phyloP scores from a whole-genome alignment of 1,140 invertebrate species.

The Ips nitidus region DNA sequence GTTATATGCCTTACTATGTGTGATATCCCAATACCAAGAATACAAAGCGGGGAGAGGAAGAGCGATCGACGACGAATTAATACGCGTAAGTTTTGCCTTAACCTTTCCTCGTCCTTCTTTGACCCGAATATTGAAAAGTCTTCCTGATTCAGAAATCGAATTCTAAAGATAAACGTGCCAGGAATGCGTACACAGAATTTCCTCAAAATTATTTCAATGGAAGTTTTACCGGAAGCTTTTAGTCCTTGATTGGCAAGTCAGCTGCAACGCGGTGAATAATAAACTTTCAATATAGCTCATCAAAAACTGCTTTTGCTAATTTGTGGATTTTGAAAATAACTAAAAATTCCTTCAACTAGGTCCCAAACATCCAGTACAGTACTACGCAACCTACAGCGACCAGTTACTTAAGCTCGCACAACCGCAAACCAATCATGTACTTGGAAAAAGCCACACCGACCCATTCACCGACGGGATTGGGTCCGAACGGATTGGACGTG shows the following conservation, averaged over 20 bases:
- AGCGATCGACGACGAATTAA: constrained; percentile 59
- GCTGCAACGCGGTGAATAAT: too few relatives aligned
- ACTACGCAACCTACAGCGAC: constrained; percentile 50
- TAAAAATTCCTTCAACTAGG: constrained; percentile 28
- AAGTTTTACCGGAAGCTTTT: too few relatives aligned
- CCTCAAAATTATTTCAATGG: too few relatives aligned
- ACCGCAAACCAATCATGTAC: constrained; percentile 43
- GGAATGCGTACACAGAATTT: too few relatives aligned
- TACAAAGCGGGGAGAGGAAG: constrained; percentile 72
- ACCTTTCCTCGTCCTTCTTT: too few relatives aligned
- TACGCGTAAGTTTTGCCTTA: constrained; percentile 39
- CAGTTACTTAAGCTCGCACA: constrained; percentile 46
- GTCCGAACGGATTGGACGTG: constrained; percentile 33
- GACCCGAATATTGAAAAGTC: too few relatives aligned
- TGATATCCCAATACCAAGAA: constrained; percentile 81
- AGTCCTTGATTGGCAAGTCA: too few relatives aligned
- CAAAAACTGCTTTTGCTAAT: too few relatives aligned
- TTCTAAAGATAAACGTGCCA: too few relatives aligned
- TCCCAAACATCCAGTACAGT: constrained; percentile 51
- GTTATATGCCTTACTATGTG: constrained; percentile 76
- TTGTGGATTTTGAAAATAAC: too few relatives aligned
- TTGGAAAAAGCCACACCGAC: constrained; percentile 49
- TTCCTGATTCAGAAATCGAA: too few relatives aligned
- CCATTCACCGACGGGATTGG: constrained; percentile 35
- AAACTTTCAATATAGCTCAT: too few relatives aligned